Evolutionary conservation across 1,140 invertebrate genomes (phyloP).

Genomic region (Sitobion miscanthi): DNA sequence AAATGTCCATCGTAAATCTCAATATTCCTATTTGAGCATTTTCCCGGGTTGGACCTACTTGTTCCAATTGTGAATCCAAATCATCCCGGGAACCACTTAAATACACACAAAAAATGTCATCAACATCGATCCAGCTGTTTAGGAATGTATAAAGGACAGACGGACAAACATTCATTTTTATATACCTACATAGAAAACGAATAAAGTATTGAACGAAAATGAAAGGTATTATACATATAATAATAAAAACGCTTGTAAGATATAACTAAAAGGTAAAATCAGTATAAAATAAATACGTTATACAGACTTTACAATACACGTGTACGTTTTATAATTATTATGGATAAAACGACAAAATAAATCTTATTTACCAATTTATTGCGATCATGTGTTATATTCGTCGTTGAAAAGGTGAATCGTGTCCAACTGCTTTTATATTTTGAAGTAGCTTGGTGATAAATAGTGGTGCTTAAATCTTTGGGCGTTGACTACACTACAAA

Average conservation of each 20-base stretch:
- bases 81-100: too few species aligned
- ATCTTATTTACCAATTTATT: neutral
- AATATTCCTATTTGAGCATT: too few species aligned
- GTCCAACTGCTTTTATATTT: neutral
- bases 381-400: neutral
- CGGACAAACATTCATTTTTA: too few species aligned
- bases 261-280: neutral
- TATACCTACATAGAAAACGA: too few species aligned
- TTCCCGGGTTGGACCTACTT: too few species aligned
- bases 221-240: neutral
- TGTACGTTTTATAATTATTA: too few species aligned
- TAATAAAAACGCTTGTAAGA: neutral
- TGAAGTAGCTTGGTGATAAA: constrained; percentile 37
- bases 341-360: too few species aligned
- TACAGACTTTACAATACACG: neutral
- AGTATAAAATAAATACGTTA: neutral
- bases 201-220: neutral
- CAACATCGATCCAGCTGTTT: too few species aligned
- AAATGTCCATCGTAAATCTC: too few species aligned
- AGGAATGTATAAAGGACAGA: too few species aligned
- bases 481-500: constrained; percentile 9
- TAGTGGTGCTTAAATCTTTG: neutral
- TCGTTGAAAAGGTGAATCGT: neutral
- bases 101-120: too few species aligned
- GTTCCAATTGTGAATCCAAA: too few species aligned